Base-by-base conservation (phyloP, 1,140 invertebrate species). In the Sycobia sp. region DNA sequence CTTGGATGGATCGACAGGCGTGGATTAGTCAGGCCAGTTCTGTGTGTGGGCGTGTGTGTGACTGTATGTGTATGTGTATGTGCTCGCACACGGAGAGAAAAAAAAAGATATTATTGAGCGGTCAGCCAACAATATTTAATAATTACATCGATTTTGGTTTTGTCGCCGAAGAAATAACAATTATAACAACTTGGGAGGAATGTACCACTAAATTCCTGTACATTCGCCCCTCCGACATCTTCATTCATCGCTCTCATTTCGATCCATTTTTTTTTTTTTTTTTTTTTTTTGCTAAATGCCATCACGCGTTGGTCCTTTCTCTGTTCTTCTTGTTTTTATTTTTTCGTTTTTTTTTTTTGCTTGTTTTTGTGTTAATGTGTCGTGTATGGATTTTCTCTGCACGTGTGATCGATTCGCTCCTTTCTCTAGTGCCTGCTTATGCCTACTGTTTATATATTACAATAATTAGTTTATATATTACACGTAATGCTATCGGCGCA, bases 381-480 rank as follows among this genome's bases (percentile, higher is more conserved):
- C n/a, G n/a, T n/a, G n/a, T n/a, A n/a, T n/a, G n/a, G n/a, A n/a
- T n/a, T n/a, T n/a, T n/a, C n/a, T n/a, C n/a, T 38, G 16, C 3
- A 13, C 22, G 27, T 59, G 14, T 25, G 23, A 59, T 39, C 46
- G 43, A 59, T 23, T 57, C 41, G 44, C 20, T 47, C 32, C 16
- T 47, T 62, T 62, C 50, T 56, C 62, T 65, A 58, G 67, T 67
- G 62, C 67, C 64, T 66, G 67, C 49, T 69, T 72, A 74, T 27
- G 50, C n/a, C 69, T 70, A 74, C 57, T 64, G 65, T 71, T 76
- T 75, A 79, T 82, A 80, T 80, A 79, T 82, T 81, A 79, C 78
- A 81, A 76, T 79, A 79, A 81, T n/a, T n/a, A n/a, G n/a, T n/a
- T n/a, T n/a, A n/a, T n/a, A n/a, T 82, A 81, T 82, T 81, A 81